phyloP scores from a whole-genome alignment of 30 jellyfish, hydroid and myxozoan genomes.

The Hydractinia echinata region DNA sequence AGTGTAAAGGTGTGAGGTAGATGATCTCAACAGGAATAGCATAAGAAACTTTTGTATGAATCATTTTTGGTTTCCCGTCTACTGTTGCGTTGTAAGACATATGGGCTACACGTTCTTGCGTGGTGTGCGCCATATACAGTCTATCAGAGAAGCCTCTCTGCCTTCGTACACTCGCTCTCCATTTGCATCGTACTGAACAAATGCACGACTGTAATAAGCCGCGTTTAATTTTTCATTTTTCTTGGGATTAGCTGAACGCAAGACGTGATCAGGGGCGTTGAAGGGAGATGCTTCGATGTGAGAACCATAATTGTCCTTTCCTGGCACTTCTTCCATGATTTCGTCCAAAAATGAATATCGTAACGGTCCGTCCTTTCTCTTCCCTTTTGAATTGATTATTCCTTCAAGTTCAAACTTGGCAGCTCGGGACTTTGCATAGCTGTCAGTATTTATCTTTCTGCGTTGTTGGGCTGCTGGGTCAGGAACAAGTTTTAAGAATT shows the following conservation, averaged over 20 bases:
- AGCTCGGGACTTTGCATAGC: constrained; percentile 51
- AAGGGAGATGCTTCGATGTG: constrained; percentile 48
- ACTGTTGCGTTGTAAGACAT: not conserved
- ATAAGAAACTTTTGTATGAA: constrained; percentile 10
- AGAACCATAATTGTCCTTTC: constrained; percentile 72
- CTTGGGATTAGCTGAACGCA: constrained; percentile 32
- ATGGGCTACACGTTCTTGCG: constrained; percentile 33
- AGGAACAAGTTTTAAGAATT: constrained; percentile 25
- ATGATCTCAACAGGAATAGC: constrained; percentile 41
- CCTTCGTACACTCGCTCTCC: constrained; percentile 44
- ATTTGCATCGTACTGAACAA: constrained; percentile 29
- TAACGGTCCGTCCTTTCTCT: constrained; percentile 39
- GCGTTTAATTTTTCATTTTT: constrained; percentile 45
- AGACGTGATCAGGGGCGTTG: constrained; percentile 16
- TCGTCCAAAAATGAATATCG: constrained; percentile 46
- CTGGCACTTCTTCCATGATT: constrained; percentile 81
- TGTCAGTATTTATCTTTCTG: constrained; percentile 32
- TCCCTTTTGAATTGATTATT: constrained; percentile 1
- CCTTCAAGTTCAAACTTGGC: constrained; percentile 69
- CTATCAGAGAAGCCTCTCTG: constrained; percentile 29
- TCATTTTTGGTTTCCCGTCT: not conserved
- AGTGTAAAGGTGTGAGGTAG: constrained; percentile 20
- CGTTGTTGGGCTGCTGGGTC: constrained; percentile 53
- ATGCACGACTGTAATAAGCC: constrained; percentile 66
- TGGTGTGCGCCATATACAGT: constrained; percentile 34